Evolutionary conservation across 2,113 vertebrate genomes (phyloP), one percentile per base, ranked within the genome.

Genomic region (Leptobrachium leishanense): DNA sequence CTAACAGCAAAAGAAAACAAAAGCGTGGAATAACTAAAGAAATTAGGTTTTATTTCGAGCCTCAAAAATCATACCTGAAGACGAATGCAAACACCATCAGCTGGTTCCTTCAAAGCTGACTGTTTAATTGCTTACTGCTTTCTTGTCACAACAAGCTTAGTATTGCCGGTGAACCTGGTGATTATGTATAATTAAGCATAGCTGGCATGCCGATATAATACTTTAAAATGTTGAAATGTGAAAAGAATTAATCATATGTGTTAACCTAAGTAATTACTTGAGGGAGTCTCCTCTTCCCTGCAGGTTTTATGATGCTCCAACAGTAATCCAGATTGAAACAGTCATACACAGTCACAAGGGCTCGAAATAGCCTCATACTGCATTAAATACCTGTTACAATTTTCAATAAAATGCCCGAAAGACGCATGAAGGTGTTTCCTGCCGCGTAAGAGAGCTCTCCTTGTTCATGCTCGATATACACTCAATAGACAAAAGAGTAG

Each of bases 171-270:
- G 62, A 67, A 79, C 70, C 77, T 67, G 46, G 46, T 79, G 73
- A 79, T 79, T 79, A 79, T 67, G 64, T 43, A 69, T 57, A 79
- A 79, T 79, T 79, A 79, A 79, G 69, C 77, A 72, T 73, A 55
- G 77, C 77, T 79, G 72, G 65, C 77, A 67, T 79, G 69, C 69
- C 77, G 66, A 44, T 41, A 43, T 79, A 79, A 79, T 79, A 79
- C 77, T 40, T 73, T 79, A 79, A 79, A 54, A 73, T 57, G 77
- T 43, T 41, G 40, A 72, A 66, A 79, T 73, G 55, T 57, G 77
- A 66, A 66, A 12, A 79, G 69, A 79, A 79, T 73, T 73, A 55
- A 79, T 79, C 67, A 65, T 73, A 57, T 43, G 40, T 73, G 63
- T 73, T 79, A 67, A 72, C 69, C 66, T 66, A 79, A 73, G 76